Base-by-base conservation (phyloP, 2,888 invertebrate genomes). In the Plagodis pulveraria region DNA sequence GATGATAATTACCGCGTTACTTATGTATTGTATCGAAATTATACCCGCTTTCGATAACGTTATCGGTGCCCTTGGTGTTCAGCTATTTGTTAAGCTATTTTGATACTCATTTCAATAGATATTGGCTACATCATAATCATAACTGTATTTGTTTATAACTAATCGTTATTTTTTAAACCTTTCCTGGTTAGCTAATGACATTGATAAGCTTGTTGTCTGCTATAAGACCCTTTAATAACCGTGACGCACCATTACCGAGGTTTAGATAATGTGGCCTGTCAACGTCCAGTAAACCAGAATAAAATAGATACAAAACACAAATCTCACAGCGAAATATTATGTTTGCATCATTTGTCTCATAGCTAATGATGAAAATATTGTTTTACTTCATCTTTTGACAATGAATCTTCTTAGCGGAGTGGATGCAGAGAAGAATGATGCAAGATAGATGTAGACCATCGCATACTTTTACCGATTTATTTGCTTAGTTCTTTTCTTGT, bases 1-100 rank as follows among this genome's bases (percentile, higher is more conserved):
- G 38, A 54, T 46, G 53, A 64, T 65, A 65, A 66, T 65, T 55
- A 67, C 62, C 52, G 61, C 55, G 67, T 74, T 66, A 69, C 68
- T 70, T 71, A 60, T 55, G 57, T 65, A 60, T 63, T 58, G 50
- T 65, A 63, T 62, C 64, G 63, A 69, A 63, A 70, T 70, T 68
- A 67, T 66, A 57, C 43, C 62, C 62, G 68, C 69, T 60, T 70
- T 72, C 60, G 72, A 76, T 72, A 73, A 61, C 58, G 74, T 71
- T 78, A 80, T 74, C 73, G 65, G 63, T 75, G 73, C 70, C 81
- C 79, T 81, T 80, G 74, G 58, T 58, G 62, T 53, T 65, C 65
- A 68, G 67, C 65, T 67, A 68, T 66, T 69, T 65, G 62, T 56
- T 59, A 68, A 62, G 60, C 50, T 67, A 59, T 62, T 64, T 71